These are phyloP conservation scores for Sciurus carolinensis DNA, from an alignment of 2,797 vertebrate species.

Conservation along the genomic window DNA sequence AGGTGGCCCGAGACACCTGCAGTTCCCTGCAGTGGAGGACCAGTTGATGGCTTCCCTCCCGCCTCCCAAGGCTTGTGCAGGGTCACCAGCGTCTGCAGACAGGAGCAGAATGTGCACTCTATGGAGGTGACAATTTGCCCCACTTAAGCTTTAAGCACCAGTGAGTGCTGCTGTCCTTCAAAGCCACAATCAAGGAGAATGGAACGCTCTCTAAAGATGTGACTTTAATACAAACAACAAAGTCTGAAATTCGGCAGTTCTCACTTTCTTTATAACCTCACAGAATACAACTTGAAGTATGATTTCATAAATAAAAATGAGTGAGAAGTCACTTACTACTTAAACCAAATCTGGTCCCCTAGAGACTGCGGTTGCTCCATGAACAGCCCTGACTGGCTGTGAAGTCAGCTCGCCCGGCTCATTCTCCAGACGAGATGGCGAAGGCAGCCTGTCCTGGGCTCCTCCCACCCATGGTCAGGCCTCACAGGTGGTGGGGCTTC, in stretches of 20 bases:
- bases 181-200: slow-evolving; percentile 36
- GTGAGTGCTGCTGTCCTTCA: slow-evolving; percentile 31
- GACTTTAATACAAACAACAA: slow-evolving; percentile 18
- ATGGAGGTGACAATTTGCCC: too few relatives aligned
- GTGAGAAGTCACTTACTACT: neutral
- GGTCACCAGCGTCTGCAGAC: too few relatives aligned
- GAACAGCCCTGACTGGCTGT: neutral
- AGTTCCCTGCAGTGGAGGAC: too few relatives aligned
- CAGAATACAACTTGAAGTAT: neutral
- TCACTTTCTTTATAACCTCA: slow-evolving; percentile 3
- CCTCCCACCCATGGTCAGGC: neutral
- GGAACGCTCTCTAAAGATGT: slow-evolving; percentile 15
- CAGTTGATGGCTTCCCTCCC: too few relatives aligned
- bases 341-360: neutral
- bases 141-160: neutral
- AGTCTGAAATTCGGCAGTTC: slow-evolving; percentile 9
- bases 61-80: too few relatives aligned
- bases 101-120: too few relatives aligned
- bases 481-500: too few relatives aligned
- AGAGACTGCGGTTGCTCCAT: neutral
- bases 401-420: neutral
- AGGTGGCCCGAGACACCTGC: too few relatives aligned
- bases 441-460: neutral
- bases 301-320: neutral
- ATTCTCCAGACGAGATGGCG: neutral